Evolutionary conservation across 1,140 invertebrate species (phyloP), one percentile per base, ranked within the genome.

Genomic region (Rhyacophila brunnea): DNA sequence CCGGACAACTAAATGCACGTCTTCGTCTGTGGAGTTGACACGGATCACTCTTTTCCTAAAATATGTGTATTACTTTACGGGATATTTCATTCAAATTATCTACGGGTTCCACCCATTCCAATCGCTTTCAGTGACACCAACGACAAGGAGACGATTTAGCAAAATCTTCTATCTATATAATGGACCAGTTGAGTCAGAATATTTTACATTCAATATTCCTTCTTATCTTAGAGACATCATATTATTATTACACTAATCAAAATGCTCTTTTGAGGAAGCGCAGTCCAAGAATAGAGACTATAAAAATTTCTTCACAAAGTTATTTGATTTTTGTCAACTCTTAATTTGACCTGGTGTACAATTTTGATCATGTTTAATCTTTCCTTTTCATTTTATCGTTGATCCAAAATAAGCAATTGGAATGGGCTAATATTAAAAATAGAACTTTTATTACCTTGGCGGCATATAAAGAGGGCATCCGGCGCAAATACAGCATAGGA

Each of bases 391-490:
- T n/a, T n/a, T n/a, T n/a, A n/a, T n/a, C n/a, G n/a, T n/a, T n/a
- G n/a, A n/a, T n/a, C n/a, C n/a, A n/a, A n/a, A n/a, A n/a, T n/a
- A n/a, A 10, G n/a, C 34, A 35, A 35, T n/a, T n/a, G 6, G 6
- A 7, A 35, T 6, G 6, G n/a, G 34, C 20, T 59, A 72, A 28
- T 3, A 5, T 28, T 28, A 28, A 28, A 28, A 5, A 28, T 28
- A 28, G 9, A 28, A 9, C 23, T 3, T 5, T 3, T 28, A 65
- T 81, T 78, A 83, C 81, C 83, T 83, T n/a, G 87, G 83, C 44
- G 85, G 84, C 74, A 87, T 86, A 65, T 91, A 92, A 47, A 90
- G 81, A 2, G 89, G 90, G 75, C 91, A 93, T 62, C 86, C 85
- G 64, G 87, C 84, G 69, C 89, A 91, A 50, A 91, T 85, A 67